Evolutionary conservation across 2,113 vertebrate species (phyloP).

Genomic region (Gallinago jamesoni): DNA sequence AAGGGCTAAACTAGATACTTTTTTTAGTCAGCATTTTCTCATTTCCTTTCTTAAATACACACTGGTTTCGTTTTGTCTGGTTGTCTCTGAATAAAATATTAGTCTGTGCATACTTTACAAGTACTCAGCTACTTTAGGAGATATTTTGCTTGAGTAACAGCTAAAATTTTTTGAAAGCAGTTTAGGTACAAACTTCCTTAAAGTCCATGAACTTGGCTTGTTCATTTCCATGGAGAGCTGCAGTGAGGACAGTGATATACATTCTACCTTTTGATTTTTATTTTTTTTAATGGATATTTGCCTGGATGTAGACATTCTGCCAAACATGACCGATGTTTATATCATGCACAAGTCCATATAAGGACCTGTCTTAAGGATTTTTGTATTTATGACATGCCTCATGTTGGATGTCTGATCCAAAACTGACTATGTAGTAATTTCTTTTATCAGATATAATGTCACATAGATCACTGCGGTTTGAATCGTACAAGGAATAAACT

Average conservation of each 20-base stretch:
- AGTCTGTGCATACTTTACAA: not conserved
- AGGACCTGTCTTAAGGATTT: not conserved
- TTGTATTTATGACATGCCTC: not conserved
- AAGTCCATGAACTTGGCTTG: not conserved
- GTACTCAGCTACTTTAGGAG: not conserved
- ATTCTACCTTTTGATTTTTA: not conserved
- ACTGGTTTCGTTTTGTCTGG: not conserved
- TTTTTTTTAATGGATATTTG: not conserved
- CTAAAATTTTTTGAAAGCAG: not conserved
- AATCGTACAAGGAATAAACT: not conserved
- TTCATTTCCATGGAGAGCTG: not conserved
- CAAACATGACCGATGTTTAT: not conserved
- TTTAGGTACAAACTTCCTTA: not conserved
- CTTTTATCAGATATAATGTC: conserved; percentile 36
- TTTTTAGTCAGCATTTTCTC: not conserved
- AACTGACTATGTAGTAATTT: conserved; percentile 2
- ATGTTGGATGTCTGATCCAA: not conserved
- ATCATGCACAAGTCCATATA: not conserved
- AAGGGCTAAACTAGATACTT: not conserved
- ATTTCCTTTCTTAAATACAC: not conserved
- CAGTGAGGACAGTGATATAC: not conserved
- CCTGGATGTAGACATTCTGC: not conserved
- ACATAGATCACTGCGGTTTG: not conserved
- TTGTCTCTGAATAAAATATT: not conserved
- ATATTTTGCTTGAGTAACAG: not conserved